These are phyloP conservation scores for Dysidea cf. avara DNA, from an alignment of 37 sponge, comb jelly and placozoan genomes.

Conservation along the genomic window DNA sequence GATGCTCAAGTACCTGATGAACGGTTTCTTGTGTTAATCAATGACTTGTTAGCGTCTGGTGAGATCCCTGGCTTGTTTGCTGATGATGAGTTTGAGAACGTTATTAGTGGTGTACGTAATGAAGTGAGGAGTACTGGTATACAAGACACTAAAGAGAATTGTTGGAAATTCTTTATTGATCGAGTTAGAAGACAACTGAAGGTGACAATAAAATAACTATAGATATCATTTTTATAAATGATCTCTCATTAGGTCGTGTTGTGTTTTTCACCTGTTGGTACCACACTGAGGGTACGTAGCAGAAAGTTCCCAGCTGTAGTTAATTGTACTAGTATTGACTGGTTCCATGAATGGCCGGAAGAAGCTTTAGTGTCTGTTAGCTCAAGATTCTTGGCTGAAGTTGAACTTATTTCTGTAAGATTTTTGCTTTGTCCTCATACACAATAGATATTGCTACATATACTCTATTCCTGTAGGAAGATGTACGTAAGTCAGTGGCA, in stretches of 20 bases:
- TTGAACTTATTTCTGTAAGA: constrained; percentile 80
- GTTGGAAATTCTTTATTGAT: constrained; percentile 97
- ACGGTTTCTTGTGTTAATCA: constrained; percentile 94
- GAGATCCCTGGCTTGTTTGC: constrained; percentile 95
- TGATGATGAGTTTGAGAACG: constrained; percentile 89
- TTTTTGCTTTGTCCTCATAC: not conserved
- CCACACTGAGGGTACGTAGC: constrained; percentile 87
- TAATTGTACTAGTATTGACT: constrained; percentile 96
- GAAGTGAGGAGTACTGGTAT: constrained; percentile 91
- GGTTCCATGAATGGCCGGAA: constrained; percentile 99
- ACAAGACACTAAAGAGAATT: constrained; percentile 93
- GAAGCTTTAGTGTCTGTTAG: constrained; percentile 95
- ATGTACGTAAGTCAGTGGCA: constrained; percentile 70
- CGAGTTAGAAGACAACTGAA: constrained; percentile 91
- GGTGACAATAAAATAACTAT: constrained; percentile 20
- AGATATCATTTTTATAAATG: not conserved
- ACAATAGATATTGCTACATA: not conserved
- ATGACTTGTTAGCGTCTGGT: constrained; percentile 96
- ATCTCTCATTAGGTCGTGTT: constrained; percentile 74
- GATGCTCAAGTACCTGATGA: constrained; percentile 98
- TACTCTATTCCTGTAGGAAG: constrained; percentile 36
- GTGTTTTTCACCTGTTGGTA: constrained; percentile 98
- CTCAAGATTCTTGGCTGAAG: constrained; percentile 85
- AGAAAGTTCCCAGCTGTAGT: constrained; percentile 98
- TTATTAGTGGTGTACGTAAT: constrained; percentile 81